Percentiles rank a stretch among this genome's conserved stretches.
These are phyloP conservation scores for Megaceryle torquata DNA, from an alignment of 2,113 vertebrate species.

Conservation along the genomic window DNA sequence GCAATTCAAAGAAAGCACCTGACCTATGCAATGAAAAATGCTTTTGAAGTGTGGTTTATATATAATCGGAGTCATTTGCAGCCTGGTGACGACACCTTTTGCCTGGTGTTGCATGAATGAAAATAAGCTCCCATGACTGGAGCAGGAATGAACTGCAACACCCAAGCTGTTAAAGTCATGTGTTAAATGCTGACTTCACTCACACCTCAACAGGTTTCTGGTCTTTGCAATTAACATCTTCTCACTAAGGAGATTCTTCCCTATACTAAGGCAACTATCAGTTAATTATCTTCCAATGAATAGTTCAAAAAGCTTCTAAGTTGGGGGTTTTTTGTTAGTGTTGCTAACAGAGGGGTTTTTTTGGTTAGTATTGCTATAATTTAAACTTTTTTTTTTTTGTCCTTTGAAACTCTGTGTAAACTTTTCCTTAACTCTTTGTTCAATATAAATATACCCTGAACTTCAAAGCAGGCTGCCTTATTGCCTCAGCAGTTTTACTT, in stretches of 20 bases:
- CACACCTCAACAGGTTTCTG: not conserved
- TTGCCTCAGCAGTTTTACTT: not conserved
- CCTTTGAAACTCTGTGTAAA: not conserved
- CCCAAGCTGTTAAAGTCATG: not conserved
- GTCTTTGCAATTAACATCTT: not conserved
- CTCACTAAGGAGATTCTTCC: not conserved
- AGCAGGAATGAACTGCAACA: not conserved
- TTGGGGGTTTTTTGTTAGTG: not conserved
- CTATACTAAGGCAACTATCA: not conserved
- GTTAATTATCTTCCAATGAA: not conserved
- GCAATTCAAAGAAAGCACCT: not conserved
- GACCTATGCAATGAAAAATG: not conserved
- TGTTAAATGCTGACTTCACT: not conserved
- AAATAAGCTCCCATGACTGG: not conserved
- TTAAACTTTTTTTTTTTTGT: not conserved
- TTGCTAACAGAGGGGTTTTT: not conserved
- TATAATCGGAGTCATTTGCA: not conserved
- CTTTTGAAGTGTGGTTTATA: not conserved
- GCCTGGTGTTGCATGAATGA: not conserved
- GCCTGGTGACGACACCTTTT: not conserved
- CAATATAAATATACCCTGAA: accelerated
- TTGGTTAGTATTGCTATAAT: not conserved
- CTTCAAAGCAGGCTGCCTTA: not conserved
- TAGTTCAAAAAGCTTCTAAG: not conserved
- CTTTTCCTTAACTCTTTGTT: not conserved